Evolutionary conservation across 2,888 invertebrate species (phyloP).

Genomic region (Papilio protenor): DNA sequence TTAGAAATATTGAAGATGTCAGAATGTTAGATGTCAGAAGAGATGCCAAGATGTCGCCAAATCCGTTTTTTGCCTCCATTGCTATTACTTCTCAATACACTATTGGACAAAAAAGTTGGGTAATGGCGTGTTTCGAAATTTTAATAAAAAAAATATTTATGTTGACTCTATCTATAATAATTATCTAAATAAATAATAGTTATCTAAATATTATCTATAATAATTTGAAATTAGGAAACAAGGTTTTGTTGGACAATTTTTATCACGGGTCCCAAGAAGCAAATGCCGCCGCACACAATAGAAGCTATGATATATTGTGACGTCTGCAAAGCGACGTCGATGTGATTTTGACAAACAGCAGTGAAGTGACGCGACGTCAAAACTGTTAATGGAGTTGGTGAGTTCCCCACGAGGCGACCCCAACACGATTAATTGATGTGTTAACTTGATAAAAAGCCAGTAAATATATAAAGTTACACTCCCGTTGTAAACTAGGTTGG

Average conservation of each 20-base stretch:
- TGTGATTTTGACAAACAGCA: conserved; percentile 74
- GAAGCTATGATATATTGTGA: conserved; percentile 67
- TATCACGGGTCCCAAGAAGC: conserved; percentile 42
- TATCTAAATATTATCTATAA: not conserved
- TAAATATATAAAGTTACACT: not conserved
- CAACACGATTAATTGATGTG: conserved; percentile 68
- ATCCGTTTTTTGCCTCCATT: not conserved
- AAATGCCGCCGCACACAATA: conserved; percentile 56
- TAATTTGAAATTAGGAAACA: not conserved
- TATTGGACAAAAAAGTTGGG: not conserved
- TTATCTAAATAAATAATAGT: too few relatives aligned
- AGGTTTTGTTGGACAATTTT: not conserved
- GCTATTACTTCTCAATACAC: not conserved
- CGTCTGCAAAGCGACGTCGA: conserved; percentile 50
- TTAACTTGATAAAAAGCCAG: conserved; percentile 44
- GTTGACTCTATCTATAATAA: not conserved
- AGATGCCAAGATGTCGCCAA: not conserved
- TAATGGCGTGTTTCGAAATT: not conserved
- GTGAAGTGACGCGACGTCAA: conserved; percentile 70
- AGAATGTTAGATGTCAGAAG: not conserved
- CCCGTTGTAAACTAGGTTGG: not conserved
- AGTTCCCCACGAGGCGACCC: conserved; percentile 59
- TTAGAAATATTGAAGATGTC: not conserved
- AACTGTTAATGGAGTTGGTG: conserved; percentile 69
- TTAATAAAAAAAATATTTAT: not conserved